Percentiles rank a stretch among this genome's conserved stretches.
Evolutionary conservation across 1,140 invertebrate genomes (phyloP).

Genomic region (Tyrophagus putrescentiae): DNA sequence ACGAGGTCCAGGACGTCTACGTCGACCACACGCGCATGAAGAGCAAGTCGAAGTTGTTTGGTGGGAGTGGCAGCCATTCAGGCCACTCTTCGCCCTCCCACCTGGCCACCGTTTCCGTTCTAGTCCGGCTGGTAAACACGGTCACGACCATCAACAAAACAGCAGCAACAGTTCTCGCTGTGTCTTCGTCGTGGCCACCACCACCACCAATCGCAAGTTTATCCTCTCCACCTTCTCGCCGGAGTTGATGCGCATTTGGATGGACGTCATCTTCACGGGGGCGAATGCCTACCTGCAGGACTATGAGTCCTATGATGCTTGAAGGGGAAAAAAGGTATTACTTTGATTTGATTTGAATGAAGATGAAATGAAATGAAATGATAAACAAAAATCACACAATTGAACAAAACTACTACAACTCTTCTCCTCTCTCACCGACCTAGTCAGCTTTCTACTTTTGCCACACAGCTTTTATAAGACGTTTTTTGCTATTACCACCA

Average conservation of each 20-base stretch:
- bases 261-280: conserved; percentile 82
- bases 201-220: conserved; percentile 53
- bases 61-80: background rate
- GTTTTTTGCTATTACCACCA: no score
- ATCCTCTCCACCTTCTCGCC: conserved; percentile 81
- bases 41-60: conserved; percentile 29
- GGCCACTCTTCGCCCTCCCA: background rate
- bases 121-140: no score
- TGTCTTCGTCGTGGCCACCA: conserved; percentile 87
- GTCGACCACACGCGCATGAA: conserved; percentile 76
- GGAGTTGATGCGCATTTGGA: conserved; percentile 90
- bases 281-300: conserved; percentile 59
- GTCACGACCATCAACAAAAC: conserved; percentile 15
- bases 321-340: background rate
- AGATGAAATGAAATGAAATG: background rate
- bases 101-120: background rate
- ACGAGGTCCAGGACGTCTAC: conserved; percentile 79
- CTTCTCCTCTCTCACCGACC: no score
- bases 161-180: conserved; percentile 48
- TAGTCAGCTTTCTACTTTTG: background rate
- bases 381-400: background rate
- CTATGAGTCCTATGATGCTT: conserved; percentile 38
- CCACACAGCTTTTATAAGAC: no score
- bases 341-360: background rate
- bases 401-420: no score